A percentile compares a stretch with the other conserved stretches of the same genome.
Conservation (phyloP, 2,113 vertebrate genomes). For the Boulengeromyrus knoepffleri region DNA sequence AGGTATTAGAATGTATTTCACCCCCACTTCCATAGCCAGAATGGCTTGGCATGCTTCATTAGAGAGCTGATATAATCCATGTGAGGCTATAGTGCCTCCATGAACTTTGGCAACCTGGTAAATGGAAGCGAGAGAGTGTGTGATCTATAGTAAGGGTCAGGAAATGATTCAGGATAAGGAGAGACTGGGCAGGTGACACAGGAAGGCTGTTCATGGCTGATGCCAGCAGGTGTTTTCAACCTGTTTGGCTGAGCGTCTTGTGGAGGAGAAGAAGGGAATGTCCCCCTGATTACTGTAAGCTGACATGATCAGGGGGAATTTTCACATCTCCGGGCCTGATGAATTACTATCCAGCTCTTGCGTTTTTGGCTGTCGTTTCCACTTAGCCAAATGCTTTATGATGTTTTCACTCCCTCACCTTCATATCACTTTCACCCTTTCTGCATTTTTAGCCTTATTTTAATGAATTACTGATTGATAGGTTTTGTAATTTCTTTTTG, state of each 20-base stretch:
- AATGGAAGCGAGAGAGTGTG: neutral
- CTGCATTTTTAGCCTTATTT: neutral
- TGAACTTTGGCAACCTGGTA: neutral
- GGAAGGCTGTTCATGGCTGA: conserved; percentile 8
- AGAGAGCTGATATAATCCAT: neutral
- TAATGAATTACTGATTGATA: neutral
- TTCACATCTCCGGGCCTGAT: neutral
- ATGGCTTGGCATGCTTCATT: neutral
- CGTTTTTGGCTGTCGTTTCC: neutral
- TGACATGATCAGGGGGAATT: neutral
- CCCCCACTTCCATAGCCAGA: neutral
- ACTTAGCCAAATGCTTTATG: neutral
- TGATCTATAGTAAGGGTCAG: neutral
- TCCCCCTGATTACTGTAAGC: conserved; percentile 21
- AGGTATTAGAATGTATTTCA: neutral
- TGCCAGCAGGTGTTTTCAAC: conserved; percentile 14
- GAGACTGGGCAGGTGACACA: neutral
- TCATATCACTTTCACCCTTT: neutral
- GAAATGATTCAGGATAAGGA: neutral
- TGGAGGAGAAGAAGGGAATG: conserved; percentile 32
- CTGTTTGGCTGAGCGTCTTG: conserved; percentile 9
- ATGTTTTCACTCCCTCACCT: neutral
- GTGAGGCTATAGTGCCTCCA: neutral
- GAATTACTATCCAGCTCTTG: neutral
- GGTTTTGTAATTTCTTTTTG: neutral